Evolutionary conservation across 92 coral and sea anemone species (phyloP), one percentile per base, ranked within the genome.

Genomic region (Anthopleura xanthogrammica): DNA sequence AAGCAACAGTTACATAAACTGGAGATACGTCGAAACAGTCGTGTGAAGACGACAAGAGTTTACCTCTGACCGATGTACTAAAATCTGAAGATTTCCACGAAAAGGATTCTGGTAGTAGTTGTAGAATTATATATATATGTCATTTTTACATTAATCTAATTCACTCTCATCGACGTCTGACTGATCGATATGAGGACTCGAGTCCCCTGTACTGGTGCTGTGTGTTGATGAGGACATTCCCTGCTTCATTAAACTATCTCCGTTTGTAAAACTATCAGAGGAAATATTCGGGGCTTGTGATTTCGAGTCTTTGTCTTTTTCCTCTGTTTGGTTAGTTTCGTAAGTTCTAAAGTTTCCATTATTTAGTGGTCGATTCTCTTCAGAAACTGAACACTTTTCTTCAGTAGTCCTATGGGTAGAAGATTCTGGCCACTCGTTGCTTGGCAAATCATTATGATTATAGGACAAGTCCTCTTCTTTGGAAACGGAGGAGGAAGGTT

Each of bases 151-250:
- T 73, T 57, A 91, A 86, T 91, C 94, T 74, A 91, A 54, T 64
- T 88, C 92, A 83, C 87, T 81, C 76, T 91, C 94, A 85, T 91
- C 94, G 16, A 91, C 88, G 22, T 91, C 94, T n/a, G 85, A 91
- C 0, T 85, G 88, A 78, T 81, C 84, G 19, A 68, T 14, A 17
- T 62, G 8, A 79, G 72, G 17, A 36, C 48, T 24, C 6, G 46
- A 42, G 46, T 22, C 9, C 19, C 77, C 60, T 12, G 70, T 80
- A 46, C 11, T 54, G 7, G 19, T 19, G 3, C 9, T 36, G 20
- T 12, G 46, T n/a, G 40, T 4, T n/a, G 82, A 50, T n/a, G 56
- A 12, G 73, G 22, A 3, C 20, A 41, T 52, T 20, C 52, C 75
- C 5, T 58, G 16, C 20, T 52, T 65, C 6, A 9, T 1, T 29